Percentiles rank a stretch among this genome's conserved stretches.
These are phyloP conservation scores for Cololabis saira DNA, from an alignment of 2,113 vertebrate species.

Conservation along the genomic window DNA sequence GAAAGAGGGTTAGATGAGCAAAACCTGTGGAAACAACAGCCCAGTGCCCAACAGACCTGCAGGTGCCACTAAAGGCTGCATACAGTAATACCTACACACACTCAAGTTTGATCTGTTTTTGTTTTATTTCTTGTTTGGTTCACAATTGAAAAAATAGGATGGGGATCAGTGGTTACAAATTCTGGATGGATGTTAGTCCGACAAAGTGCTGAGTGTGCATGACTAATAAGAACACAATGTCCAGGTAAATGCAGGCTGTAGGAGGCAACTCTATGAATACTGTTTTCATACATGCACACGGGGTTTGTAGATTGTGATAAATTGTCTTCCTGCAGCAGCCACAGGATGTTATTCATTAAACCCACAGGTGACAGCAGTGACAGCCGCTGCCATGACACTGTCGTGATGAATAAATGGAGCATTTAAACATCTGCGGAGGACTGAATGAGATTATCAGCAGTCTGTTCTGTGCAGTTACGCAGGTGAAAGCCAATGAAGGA, in stretches of 20 bases:
- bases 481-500: constrained; percentile 32
- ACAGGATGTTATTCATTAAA: constrained; percentile 15
- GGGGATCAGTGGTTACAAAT: too few species aligned
- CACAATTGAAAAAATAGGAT: too few species aligned
- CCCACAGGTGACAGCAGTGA: background rate
- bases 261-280: background rate
- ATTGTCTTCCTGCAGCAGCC: background rate
- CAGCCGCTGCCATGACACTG: background rate
- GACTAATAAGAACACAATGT: background rate
- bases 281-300: background rate
- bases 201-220: too few species aligned
- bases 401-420: constrained; percentile 21
- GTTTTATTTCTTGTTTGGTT: too few species aligned
- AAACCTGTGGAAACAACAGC: too few species aligned
- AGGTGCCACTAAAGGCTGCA: too few species aligned
- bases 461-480: background rate
- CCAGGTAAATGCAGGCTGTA: too few species aligned
- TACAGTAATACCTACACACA: too few species aligned
- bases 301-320: background rate
- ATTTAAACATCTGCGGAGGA: background rate
- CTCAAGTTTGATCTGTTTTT: too few species aligned
- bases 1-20: too few species aligned
- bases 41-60: too few species aligned
- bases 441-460: constrained; percentile 21
- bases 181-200: too few species aligned